Evolutionary conservation across 1,140 invertebrate genomes (phyloP), one percentile per base, ranked within the genome.

Genomic region (Pseudachorutes palmiensis): DNA sequence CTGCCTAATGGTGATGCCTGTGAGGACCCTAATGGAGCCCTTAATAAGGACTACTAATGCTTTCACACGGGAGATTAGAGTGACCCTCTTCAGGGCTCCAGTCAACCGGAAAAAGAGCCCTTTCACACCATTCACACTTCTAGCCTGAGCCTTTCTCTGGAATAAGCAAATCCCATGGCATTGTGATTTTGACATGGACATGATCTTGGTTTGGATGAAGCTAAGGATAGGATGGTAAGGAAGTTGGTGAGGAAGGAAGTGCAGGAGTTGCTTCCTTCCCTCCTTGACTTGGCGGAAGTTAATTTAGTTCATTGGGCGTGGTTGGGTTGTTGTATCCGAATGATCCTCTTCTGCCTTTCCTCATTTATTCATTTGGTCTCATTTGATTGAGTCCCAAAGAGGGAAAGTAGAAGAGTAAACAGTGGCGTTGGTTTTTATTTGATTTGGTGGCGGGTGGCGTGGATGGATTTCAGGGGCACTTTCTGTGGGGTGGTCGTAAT

Each of bases 331-430:
- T n/a, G n/a, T n/a, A n/a, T n/a, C n/a, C n/a, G n/a, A n/a, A n/a
- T 55, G 9, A 55, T 12, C 24, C 24, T 24, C 5, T 16, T 9
- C 12, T 55, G 12, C 24, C 24, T 22, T 9, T 55, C 9, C 24
- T 55, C 51, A 55, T 55, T 55, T n/a, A n/a, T n/a, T n/a, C n/a
- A n/a, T n/a, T n/a, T n/a, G n/a, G 5, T 41, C 5, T 41, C 19
- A 55, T 55, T 55, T 55, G 51, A 55, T 55, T 55, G 12, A 55
- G 24, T 55, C 24, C 36, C 24, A 55, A 55, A 55, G 51, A 26
- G 24, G 24, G 51, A 55, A 55, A 55, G 51, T 55, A 55, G 51
- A 16, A 16, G 12, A 55, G 51, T 24, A 55, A 55, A 55, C 51
- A 55, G 51, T 16, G 51, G 12, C 51, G 9, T 24, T 55, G 5